A percentile compares a stretch with the other conserved stretches of the same genome.
Conservation (phyloP, 2,113 vertebrate genomes). For the Phoxinus phoxinus region DNA sequence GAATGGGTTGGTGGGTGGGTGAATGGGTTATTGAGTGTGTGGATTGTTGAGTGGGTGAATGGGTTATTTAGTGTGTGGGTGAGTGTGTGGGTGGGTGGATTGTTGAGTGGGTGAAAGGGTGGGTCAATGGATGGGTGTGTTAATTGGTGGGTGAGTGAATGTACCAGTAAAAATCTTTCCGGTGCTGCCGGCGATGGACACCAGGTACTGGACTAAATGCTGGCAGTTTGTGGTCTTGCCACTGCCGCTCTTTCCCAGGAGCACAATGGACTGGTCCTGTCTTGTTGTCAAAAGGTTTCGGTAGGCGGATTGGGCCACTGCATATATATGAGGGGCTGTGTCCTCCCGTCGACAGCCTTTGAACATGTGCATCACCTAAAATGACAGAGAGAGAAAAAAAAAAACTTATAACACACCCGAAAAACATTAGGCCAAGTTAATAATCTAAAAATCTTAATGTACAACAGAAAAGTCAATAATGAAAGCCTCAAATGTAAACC, state of each 20-base stretch:
- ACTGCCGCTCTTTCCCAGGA: constrained; percentile 89
- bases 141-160: too few relatives aligned
- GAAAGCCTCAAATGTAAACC: constrained; percentile 25
- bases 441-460: background rate
- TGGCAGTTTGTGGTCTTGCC: constrained; percentile 97
- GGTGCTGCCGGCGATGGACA: constrained; percentile 88
- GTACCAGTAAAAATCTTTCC: constrained; percentile 94
- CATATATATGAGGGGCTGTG: constrained; percentile 90
- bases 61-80: rapidly evolving
- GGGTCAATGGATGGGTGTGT: rapidly evolving
- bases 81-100: rapidly evolving
- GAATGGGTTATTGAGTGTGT: too few relatives aligned
- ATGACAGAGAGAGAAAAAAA: background rate
- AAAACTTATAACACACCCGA: background rate
- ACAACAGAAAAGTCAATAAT: constrained; percentile 23
- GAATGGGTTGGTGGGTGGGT: too few relatives aligned
- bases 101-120: too few relatives aligned
- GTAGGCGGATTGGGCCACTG: constrained; percentile 91
- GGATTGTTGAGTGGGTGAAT: too few relatives aligned
- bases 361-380: constrained; percentile 99
- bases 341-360: constrained; percentile 94
- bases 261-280: constrained; percentile 92
- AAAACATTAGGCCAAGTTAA: background rate
- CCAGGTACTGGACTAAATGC: constrained; percentile 92
- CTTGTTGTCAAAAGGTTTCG: constrained; percentile 91